These are phyloP conservation scores for Automeris io DNA, from an alignment of 2,888 invertebrate species.

Conservation along the genomic window DNA sequence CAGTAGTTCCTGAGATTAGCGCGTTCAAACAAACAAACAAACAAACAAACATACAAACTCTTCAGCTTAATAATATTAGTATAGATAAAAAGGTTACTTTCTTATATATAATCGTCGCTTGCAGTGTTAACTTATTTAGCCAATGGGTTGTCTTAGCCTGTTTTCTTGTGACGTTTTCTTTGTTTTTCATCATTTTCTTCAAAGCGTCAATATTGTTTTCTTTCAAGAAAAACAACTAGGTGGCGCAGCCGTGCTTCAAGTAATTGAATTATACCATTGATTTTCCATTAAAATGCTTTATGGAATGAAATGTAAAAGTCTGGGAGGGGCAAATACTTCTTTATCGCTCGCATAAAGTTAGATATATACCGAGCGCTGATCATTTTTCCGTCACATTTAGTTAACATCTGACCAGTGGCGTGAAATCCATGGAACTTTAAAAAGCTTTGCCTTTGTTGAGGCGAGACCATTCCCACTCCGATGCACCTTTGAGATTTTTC, in stretches of 20 bases:
- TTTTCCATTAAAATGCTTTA: slow-evolving; percentile 76
- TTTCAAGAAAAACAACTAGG: slow-evolving; percentile 42
- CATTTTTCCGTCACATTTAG: no score
- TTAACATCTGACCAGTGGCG: no score
- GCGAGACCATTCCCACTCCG: no score
- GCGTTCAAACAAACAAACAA: no score
- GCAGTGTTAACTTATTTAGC: slow-evolving; percentile 48
- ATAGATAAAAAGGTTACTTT: no score
- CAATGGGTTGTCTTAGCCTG: slow-evolving; percentile 59
- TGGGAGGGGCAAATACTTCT: slow-evolving; percentile 48
- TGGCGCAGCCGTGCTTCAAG: slow-evolving; percentile 55
- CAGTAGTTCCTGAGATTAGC: no score
- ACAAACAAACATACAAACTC: no score
- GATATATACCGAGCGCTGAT: not conserved
- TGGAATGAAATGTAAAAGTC: slow-evolving; percentile 69
- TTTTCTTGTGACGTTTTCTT: slow-evolving; percentile 18
- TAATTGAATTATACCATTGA: slow-evolving; percentile 76
- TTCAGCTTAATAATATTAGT: no score
- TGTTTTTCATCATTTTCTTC: slow-evolving; percentile 30
- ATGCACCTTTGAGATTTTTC: no score
- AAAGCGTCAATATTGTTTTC: slow-evolving; percentile 51
- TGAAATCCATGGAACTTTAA: no score
- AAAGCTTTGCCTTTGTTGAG: no score
- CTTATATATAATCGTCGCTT: not conserved
- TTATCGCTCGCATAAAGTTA: slow-evolving; percentile 16